Percentiles rank a stretch among this genome's conserved stretches.
Evolutionary conservation across 2,888 invertebrate genomes (phyloP).

Genomic region (Torymus aiolomorphi): DNA sequence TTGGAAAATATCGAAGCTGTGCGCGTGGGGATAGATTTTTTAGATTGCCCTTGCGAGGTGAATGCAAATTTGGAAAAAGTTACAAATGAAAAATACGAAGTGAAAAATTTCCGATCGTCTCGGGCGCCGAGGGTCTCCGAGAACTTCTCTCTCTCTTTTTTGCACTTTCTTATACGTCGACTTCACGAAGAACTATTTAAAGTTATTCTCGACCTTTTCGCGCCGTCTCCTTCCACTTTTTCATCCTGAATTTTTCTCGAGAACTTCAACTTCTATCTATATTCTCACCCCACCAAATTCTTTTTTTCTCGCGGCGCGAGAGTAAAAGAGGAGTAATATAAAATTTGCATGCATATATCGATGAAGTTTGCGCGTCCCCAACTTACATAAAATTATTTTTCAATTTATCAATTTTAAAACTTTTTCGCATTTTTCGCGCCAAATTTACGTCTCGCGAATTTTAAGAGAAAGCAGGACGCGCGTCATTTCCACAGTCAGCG

Average conservation of each 20-base stretch:
- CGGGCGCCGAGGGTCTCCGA: not conserved
- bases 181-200: constrained; percentile 27
- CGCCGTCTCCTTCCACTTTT: not conserved
- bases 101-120: constrained; percentile 1
- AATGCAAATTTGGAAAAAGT: not conserved
- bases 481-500: not conserved
- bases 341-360: too few species aligned
- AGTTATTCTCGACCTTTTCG: not conserved
- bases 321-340: too few species aligned
- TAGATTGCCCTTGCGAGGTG: too few species aligned
- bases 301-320: too few species aligned
- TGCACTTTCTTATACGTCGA: not conserved
- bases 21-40: too few species aligned
- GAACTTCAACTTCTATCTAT: constrained; percentile 20
- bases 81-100: not conserved
- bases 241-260: constrained; percentile 1
- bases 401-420: too few species aligned
- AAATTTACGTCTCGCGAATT: too few species aligned
- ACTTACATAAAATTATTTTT: too few species aligned
- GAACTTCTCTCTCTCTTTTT: constrained; percentile 18
- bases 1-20: too few species aligned
- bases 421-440: too few species aligned
- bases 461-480: too few species aligned
- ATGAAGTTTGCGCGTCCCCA: too few species aligned
- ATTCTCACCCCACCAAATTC: not conserved